phyloP scores from a whole-genome alignment of 2,113 vertebrate genomes.

The Philantomba maxwellii region DNA sequence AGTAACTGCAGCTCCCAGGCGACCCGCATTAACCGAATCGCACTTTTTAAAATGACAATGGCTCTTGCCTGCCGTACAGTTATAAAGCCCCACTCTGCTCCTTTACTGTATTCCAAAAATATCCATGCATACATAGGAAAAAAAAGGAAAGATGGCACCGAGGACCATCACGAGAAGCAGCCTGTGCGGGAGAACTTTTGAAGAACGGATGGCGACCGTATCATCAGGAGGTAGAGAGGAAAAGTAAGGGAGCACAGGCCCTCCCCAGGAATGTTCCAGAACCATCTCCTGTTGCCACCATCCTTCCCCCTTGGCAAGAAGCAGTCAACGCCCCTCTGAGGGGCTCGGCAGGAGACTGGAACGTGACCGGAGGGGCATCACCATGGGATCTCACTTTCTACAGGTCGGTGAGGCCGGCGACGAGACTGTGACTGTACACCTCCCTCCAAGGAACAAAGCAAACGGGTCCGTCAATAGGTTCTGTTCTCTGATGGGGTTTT shows the following conservation, averaged over 20 bases:
- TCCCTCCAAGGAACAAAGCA: neutral
- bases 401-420: too few species aligned
- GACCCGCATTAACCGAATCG: accelerated
- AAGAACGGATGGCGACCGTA: accelerated
- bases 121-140: accelerated
- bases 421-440: neutral
- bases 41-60: neutral
- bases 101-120: neutral
- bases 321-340: accelerated
- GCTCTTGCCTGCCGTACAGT: neutral
- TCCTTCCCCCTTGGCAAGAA: neutral
- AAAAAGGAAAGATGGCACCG: neutral
- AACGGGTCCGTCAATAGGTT: accelerated
- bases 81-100: neutral
- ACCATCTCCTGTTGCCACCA: accelerated
- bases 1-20: neutral
- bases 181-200: accelerated
- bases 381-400: neutral
- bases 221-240: neutral
- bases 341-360: neutral
- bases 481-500: neutral
- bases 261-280: accelerated
- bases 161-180: neutral
- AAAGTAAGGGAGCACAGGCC: accelerated
- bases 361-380: accelerated